Conservation (phyloP, 2,888 invertebrate species). For the Branchipolynoe longqiensis region DNA sequence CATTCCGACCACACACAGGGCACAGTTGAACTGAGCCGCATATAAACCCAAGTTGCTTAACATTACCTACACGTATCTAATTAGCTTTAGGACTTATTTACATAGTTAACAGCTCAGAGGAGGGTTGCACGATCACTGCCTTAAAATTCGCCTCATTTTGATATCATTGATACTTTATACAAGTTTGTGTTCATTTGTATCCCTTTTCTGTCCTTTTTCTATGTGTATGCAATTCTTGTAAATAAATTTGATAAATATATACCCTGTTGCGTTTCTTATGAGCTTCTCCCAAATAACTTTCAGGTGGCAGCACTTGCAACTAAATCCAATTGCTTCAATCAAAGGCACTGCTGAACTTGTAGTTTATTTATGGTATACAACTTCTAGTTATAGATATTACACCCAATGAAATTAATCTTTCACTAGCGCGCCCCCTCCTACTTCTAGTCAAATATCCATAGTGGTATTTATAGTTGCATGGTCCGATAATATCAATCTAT, state of each 20-base stretch:
- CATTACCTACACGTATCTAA: background rate
- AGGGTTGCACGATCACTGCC: too few relatives aligned
- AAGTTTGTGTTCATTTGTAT: background rate
- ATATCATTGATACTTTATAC: background rate
- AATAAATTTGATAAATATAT: background rate
- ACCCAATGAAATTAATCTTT: too few relatives aligned
- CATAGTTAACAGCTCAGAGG: background rate
- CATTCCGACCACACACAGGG: background rate
- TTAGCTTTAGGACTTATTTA: background rate
- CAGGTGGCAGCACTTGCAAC: too few relatives aligned
- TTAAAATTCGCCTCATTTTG: too few relatives aligned
- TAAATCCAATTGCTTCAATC: too few relatives aligned
- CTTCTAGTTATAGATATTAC: too few relatives aligned
- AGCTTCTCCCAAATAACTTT: background rate
- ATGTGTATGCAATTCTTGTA: background rate
- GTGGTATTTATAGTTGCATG: too few relatives aligned
- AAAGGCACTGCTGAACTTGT: too few relatives aligned
- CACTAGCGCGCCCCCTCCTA: too few relatives aligned
- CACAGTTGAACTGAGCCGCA: constrained; percentile 20
- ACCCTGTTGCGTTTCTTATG: background rate
- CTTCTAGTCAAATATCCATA: too few relatives aligned
- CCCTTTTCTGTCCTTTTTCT: background rate
- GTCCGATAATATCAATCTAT: too few relatives aligned
- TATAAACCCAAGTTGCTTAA: background rate
- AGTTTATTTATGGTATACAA: too few relatives aligned